Base-by-base conservation (phyloP, 2,113 vertebrate species). In the Scopus umbretta region DNA sequence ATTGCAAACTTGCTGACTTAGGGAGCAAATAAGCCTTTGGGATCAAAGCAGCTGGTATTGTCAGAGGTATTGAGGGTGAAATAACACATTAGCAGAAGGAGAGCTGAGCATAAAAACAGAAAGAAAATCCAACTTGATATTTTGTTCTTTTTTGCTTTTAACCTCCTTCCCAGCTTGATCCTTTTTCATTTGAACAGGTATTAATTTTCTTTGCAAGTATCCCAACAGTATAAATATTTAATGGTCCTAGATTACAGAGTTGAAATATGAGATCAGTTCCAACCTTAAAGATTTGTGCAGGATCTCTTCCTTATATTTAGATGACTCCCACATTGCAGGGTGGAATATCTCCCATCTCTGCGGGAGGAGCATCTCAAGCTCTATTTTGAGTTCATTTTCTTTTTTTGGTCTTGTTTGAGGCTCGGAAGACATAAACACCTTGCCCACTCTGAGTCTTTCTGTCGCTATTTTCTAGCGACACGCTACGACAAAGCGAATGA, bases 41-140 rank as follows among this genome's bases (percentile, higher is more conserved):
- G 94, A 97, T 97, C 95, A 95, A 97, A 97, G 97, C 94, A 94
- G 76, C 65, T 96, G 94, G 59, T 88, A 81, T 79, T 89, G 94
- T 93, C 4, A 1, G 87, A 90, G 90, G 80, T 63, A 81, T 43
- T 52, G 59, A 90, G 93, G 86, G 66, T 74, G 83, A 95, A 94
- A 92, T 43, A 83, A 67, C 62, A 85, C 62, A 88, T 72, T 30
- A 75, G 74, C 93, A 89, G 71, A 82, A 92, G 86, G 55, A 87
- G 71, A 80, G 70, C 66, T 43, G 74, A 70, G 91, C 78, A 94
- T 80, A 86, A 91, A 45, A 93, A 62, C 47, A 59, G 88, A 90
- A 92, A 93, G 88, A 87, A 95, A 95, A 95, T 92, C 72, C 92
- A 72, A 26, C 82, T 40, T 79, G 84, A 29, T 87, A 55, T 96